Evolutionary conservation across 1,140 invertebrate species (phyloP).

Genomic region (Amyelois transitella): DNA sequence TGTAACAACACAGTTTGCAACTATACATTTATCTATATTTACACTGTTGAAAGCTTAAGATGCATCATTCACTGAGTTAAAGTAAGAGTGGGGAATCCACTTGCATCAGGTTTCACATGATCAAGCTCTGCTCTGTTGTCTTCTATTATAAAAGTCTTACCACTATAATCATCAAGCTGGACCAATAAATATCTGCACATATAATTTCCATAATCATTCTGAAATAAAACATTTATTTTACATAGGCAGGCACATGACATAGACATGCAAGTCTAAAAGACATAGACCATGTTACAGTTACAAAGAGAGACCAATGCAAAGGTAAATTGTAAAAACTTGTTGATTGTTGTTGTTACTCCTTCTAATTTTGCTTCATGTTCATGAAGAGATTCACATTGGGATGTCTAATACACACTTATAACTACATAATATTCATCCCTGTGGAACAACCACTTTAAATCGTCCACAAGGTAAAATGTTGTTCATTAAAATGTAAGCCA

Average conservation of each 20-base stretch:
- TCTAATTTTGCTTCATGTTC: too few relatives aligned
- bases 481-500: neutral
- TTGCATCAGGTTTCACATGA: constrained; percentile 25
- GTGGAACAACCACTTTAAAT: too few relatives aligned
- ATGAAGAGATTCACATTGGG: too few relatives aligned
- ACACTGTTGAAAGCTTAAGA: neutral
- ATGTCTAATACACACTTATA: too few relatives aligned
- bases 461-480: neutral
- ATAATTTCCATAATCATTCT: constrained; percentile 85
- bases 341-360: too few relatives aligned
- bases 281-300: too few relatives aligned
- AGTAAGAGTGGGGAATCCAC: constrained; percentile 43
- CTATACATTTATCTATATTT: neutral
- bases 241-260: neutral
- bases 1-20: neutral
- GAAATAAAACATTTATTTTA: constrained; percentile 45
- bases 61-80: constrained; percentile 32
- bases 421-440: too few relatives aligned
- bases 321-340: too few relatives aligned
- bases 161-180: constrained; percentile 84
- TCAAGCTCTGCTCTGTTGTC: constrained; percentile 78
- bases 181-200: constrained; percentile 89
- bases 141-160: constrained; percentile 83
- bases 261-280: too few relatives aligned
- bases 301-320: too few relatives aligned